Percentiles rank a stretch among this genome's conserved stretches.
Conservation (phyloP, 2,113 vertebrate genomes). For the Campylomormyrus tamandua region DNA sequence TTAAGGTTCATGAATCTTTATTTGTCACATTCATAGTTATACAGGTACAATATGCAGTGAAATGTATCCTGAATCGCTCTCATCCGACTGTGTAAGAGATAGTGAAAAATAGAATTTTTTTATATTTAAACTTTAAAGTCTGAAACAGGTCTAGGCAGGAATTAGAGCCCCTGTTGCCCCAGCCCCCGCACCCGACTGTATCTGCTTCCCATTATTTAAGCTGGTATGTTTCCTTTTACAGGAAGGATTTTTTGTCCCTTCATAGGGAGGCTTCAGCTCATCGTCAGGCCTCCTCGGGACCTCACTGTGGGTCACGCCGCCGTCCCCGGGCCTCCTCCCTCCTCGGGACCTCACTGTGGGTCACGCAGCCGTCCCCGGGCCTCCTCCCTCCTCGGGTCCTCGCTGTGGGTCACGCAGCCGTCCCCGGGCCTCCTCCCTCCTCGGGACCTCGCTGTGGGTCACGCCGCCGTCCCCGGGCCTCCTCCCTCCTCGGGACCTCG, state of each 20-base stretch:
- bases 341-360: constrained; percentile 49
- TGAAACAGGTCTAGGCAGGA: too few relatives aligned
- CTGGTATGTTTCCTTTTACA: constrained; percentile 61
- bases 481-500: constrained; percentile 42
- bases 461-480: constrained; percentile 37
- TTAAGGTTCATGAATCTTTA: constrained; percentile 17
- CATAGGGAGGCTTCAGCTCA: constrained; percentile 40
- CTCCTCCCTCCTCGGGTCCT: constrained; percentile 30
- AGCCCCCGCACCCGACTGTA: constrained; percentile 18
- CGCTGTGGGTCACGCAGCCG: constrained; percentile 50
- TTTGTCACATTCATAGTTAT: too few relatives aligned
- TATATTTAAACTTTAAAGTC: too few relatives aligned
- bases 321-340: constrained; percentile 26
- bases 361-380: constrained; percentile 40
- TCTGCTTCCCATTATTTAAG: constrained; percentile 36
- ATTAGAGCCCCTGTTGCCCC: neutral
- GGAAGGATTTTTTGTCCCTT: constrained; percentile 50
- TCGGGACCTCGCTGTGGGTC: constrained; percentile 46
- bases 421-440: neutral
- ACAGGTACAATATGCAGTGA: too few relatives aligned
- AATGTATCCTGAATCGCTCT: too few relatives aligned
- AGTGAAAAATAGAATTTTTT: too few relatives aligned
- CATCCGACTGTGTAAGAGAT: too few relatives aligned
- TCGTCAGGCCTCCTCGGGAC: constrained; percentile 24
- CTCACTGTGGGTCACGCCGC: constrained; percentile 51